Base-by-base conservation (phyloP, 30 jellyfish, hydroid and myxozoan species). In the Cassiopea xamachana region DNA sequence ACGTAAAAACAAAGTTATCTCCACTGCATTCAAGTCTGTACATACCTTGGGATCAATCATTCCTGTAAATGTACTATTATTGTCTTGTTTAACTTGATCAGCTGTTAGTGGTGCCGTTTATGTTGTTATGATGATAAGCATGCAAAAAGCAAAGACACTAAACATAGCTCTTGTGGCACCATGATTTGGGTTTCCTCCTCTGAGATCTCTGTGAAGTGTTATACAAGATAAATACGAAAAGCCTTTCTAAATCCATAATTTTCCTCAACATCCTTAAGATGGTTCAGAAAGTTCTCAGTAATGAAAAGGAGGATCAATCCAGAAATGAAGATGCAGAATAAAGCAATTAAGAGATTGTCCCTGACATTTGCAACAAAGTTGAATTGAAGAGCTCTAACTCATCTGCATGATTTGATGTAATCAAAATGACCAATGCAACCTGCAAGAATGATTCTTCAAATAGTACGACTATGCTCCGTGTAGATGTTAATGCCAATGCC, bases 91-190 rank as follows among this genome's bases (percentile, higher is more conserved):
- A 13, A 93, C 98, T 61, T 93, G 90, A 3, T 48, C 82, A 14
- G 98, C 97, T 64, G 98, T 93, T 79, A 93, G 82, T 17, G 80
- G 78, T 1, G 98, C 98, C 6, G 98, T 93, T 62, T 93, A 93
- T 59, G 98, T 75, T 12, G 98, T 61, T 97, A 89, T 88, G 79
- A 93, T 46, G 81, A 93, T 82, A 48, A 88, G 79, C 98, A 93
- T 93, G 12, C 75, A 94, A 71, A 89, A 77, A 61, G 98, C 98
- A 75, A 82, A 72, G 86, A 87, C 68, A 60, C 88, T 60, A 58
- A 93, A 87, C 59, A 75, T 84, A 80, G 83, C 64, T 51, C 98
- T 82, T 60, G 98, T 72, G 60, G 97, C 87, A 46, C 87, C 55
- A 48, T 88, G 79, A 50, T 69, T 55, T 27, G 98, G 98, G 51